Evolutionary conservation across 2,113 vertebrate genomes (phyloP).

Genomic region (Festucalex cinctus): DNA sequence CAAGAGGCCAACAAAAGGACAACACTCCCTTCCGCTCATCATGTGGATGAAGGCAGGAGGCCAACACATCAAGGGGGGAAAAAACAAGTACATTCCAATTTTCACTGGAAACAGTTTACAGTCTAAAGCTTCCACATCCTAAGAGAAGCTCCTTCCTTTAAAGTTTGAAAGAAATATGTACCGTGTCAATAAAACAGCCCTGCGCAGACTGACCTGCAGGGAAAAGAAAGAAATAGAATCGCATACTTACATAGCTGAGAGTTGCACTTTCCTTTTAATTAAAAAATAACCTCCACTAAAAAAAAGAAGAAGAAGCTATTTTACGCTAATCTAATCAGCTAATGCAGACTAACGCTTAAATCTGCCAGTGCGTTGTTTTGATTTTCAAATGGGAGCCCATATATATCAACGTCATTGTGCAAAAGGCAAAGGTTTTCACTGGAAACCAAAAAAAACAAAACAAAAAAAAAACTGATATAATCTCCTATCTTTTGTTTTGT

Average conservation of each 20-base stretch:
- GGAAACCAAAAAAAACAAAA: too few relatives aligned
- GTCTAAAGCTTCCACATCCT: conserved; percentile 42
- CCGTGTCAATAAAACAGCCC: neutral
- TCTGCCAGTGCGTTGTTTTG: neutral
- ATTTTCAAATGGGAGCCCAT: neutral
- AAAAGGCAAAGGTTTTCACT: too few relatives aligned
- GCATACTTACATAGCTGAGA: neutral
- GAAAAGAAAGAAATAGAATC: neutral
- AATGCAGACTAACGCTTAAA: too few relatives aligned
- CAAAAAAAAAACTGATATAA: too few relatives aligned
- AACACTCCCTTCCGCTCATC: conserved; percentile 49
- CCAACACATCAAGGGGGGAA: conserved; percentile 17
- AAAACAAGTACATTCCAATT: conserved; percentile 22
- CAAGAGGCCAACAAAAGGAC: conserved; percentile 33
- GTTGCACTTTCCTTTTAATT: neutral
- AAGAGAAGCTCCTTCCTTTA: conserved; percentile 13
- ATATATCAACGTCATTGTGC: neutral
- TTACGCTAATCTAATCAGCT: neutral
- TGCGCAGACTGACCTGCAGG: neutral
- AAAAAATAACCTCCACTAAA: neutral
- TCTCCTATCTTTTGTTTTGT: too few relatives aligned
- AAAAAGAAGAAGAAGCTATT: neutral
- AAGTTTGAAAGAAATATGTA: conserved; percentile 26
- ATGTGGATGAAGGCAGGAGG: conserved; percentile 36
- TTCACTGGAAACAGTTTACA: conserved; percentile 11